These are phyloP conservation scores for Tenodera sinensis DNA, from an alignment of 2,888 invertebrate genomes.

Conservation along the genomic window DNA sequence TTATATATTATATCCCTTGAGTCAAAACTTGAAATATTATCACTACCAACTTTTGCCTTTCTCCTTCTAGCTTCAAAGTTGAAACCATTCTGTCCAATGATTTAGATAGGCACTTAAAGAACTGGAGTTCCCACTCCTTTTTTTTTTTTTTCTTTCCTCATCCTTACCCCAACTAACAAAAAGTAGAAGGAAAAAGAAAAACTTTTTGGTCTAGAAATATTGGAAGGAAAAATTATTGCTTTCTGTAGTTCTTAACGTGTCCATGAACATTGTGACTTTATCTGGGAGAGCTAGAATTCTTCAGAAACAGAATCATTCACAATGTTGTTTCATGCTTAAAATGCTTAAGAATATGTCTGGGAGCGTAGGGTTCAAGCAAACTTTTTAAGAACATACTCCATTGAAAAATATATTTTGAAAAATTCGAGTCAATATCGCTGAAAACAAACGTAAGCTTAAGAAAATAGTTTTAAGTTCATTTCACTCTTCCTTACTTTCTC, in stretches of 20 bases:
- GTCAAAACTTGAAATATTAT: slow-evolving; percentile 28
- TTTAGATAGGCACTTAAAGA: slow-evolving; percentile 4
- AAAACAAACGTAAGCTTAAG: no score
- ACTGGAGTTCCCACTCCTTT: background rate
- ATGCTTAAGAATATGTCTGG: no score
- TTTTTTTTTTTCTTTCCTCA: no score
- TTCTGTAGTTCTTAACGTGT: background rate
- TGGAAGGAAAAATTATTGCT: background rate
- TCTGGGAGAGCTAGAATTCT: background rate
- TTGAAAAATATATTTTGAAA: no score
- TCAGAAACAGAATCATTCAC: no score
- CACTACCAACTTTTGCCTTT: slow-evolving; percentile 11
- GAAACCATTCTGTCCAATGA: slow-evolving; percentile 12
- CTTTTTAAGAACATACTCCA: no score
- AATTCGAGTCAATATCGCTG: no score
- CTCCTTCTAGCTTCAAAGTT: background rate
- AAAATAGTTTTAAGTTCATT: no score
- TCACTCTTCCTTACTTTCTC: no score
- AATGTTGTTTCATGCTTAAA: no score
- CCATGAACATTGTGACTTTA: background rate
- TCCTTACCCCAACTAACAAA: background rate
- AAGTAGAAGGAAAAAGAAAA: background rate
- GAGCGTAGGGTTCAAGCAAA: no score
- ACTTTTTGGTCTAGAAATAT: background rate
- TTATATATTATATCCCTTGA: slow-evolving; percentile 4